A percentile compares a stretch with the other conserved stretches of the same genome.
Conservation (phyloP, 2,888 invertebrate species). For the Dusona sp. region DNA sequence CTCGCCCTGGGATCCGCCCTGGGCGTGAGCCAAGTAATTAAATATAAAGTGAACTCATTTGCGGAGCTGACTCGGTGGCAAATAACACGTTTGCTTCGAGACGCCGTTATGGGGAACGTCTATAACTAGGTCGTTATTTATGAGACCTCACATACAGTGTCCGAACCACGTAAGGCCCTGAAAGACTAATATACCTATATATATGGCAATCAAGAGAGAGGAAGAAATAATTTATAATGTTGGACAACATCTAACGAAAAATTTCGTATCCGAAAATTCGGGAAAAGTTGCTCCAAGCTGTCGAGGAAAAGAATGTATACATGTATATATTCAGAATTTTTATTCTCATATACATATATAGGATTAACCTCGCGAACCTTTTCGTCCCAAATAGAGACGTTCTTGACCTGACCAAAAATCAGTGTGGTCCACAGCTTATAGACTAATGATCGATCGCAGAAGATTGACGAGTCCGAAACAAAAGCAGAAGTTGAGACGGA, state of each 20-base stretch:
- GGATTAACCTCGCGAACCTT: conserved; percentile 62
- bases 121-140: conserved; percentile 81
- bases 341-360: conserved; percentile 18
- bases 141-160: conserved; percentile 71
- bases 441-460: conserved; percentile 65
- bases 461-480: conserved; percentile 59
- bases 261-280: conserved; percentile 16
- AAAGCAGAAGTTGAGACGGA: conserved; percentile 16
- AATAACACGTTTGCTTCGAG: conserved; percentile 80
- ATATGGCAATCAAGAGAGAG: background rate
- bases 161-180: background rate
- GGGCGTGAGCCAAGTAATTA: conserved; percentile 84
- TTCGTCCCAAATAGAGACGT: conserved; percentile 74
- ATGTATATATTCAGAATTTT: conserved; percentile 12
- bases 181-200: conserved; percentile 18
- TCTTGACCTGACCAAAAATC: conserved; percentile 66
- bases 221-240: conserved; percentile 23
- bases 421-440: conserved; percentile 60
- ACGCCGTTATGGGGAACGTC: conserved; percentile 25
- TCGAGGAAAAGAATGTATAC: conserved; percentile 12
- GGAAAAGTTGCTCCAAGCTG: background rate
- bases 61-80: conserved; percentile 82
- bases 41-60: conserved; percentile 84
- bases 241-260: conserved; percentile 21
- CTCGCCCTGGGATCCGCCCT: conserved; percentile 77